phyloP scores from a whole-genome alignment of 1,140 invertebrate genomes.

The Aphelinus certus region DNA sequence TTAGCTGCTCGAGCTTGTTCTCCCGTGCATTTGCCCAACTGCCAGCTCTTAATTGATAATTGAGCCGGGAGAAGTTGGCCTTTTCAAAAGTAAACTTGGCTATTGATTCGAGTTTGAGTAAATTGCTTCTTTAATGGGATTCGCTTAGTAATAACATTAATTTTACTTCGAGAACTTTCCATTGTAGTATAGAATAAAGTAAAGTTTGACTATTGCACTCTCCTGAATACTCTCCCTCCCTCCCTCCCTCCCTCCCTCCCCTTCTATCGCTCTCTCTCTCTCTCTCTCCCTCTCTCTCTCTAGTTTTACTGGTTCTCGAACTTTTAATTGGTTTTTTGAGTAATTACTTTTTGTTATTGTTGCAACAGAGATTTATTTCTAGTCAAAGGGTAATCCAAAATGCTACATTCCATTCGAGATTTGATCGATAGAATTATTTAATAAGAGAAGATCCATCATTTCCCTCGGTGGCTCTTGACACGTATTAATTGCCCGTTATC shows the following conservation, averaged over 20 bases:
- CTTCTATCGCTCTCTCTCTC: not conserved
- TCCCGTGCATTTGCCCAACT: too few relatives aligned
- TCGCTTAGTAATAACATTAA: constrained; percentile 25
- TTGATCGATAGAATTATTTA: not conserved
- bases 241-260: constrained; percentile 16
- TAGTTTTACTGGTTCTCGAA: too few relatives aligned
- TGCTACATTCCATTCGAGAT: too few relatives aligned
- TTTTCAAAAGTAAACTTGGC: constrained; percentile 19
- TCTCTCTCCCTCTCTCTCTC: too few relatives aligned
- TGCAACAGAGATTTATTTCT: not conserved
- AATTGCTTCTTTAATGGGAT: constrained; percentile 28
- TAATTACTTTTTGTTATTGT: too few relatives aligned
- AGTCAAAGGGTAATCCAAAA: too few relatives aligned
- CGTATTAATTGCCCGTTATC: constrained; percentile 9
- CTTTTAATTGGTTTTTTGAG: too few relatives aligned
- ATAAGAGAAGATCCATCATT: constrained; percentile 14
- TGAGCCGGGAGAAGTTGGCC: not conserved
- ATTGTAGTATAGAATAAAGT: constrained; percentile 21
- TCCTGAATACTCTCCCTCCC: constrained; percentile 24
- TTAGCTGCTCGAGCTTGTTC: too few relatives aligned
- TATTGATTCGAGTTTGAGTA: constrained; percentile 27
- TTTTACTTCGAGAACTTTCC: constrained; percentile 24
- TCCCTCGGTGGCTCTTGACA: not conserved
- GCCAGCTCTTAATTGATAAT: constrained; percentile 25
- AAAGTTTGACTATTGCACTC: constrained; percentile 20